A percentile compares a stretch with the other conserved stretches of the same genome.
phyloP scores from a whole-genome alignment of 2,113 vertebrate species.

The Ictalurus punctatus region DNA sequence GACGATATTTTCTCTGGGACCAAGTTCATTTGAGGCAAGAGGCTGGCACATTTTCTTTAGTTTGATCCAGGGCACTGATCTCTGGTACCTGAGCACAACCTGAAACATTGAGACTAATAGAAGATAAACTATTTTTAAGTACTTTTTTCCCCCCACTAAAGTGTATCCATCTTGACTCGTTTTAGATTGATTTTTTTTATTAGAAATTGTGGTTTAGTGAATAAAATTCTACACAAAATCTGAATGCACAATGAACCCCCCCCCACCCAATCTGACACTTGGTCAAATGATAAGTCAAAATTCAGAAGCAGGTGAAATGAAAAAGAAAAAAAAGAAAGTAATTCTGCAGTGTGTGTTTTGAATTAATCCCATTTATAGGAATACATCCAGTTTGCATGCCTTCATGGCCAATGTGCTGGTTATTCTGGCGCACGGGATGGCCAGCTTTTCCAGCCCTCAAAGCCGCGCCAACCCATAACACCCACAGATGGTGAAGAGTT shows the following conservation, averaged over 20 bases:
- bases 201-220: background rate
- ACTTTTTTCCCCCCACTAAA: background rate
- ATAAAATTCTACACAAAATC: background rate
- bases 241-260: background rate
- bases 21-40: background rate
- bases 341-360: constrained; percentile 21
- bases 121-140: background rate
- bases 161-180: background rate
- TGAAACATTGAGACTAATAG: background rate
- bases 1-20: background rate
- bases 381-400: constrained; percentile 21
- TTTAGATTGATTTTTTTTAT: background rate
- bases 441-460: constrained; percentile 41
- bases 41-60: background rate
- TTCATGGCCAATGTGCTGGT: constrained; percentile 31
- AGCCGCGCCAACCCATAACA: constrained; percentile 30
- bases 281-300: background rate
- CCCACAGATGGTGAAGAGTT: constrained; percentile 39
- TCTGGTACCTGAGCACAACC: background rate
- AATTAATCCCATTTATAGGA: constrained; percentile 23
- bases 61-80: background rate
- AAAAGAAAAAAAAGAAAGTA: background rate
- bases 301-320: constrained; percentile 28
- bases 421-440: constrained; percentile 5
- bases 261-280: constrained; percentile 25